Conservation (phyloP, 2,113 vertebrate genomes). For the Regulus satrapa region DNA sequence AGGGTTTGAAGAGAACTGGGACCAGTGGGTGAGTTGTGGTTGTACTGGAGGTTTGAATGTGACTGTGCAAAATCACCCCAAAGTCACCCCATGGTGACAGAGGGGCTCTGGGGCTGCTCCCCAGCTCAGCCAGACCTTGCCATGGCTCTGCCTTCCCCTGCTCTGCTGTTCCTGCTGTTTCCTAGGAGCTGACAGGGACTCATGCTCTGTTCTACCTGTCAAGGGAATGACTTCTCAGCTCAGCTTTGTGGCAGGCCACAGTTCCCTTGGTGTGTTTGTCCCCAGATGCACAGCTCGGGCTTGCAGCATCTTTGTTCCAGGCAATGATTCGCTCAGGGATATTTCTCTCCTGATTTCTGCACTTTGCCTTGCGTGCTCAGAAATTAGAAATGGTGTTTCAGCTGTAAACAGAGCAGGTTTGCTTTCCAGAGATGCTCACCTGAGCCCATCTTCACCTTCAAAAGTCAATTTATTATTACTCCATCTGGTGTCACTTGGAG, state of each 20-base stretch:
- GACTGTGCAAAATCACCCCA: not conserved
- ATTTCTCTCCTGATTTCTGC: not conserved
- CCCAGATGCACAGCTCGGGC: not conserved
- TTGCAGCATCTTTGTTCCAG: not conserved
- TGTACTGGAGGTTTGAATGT: not conserved
- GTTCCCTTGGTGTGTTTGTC: not conserved
- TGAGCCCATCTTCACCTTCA: not conserved
- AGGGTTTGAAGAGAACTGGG: not conserved
- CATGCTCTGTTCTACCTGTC: not conserved
- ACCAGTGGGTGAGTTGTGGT: not conserved
- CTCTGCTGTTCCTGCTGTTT: not conserved
- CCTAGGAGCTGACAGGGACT: not conserved
- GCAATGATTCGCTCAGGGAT: not conserved
- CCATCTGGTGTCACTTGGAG: not conserved
- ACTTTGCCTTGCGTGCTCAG: not conserved
- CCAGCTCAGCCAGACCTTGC: accelerated
- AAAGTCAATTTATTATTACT: not conserved
- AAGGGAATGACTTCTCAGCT: not conserved
- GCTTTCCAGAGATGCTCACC: not conserved
- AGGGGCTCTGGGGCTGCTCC: not conserved
- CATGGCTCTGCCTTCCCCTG: not conserved
- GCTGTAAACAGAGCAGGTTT: not conserved
- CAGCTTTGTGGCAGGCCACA: not conserved
- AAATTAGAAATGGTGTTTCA: not conserved
- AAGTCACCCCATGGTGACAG: not conserved